Conservation (phyloP, 2,797 vertebrate genomes). For the Liasis olivaceus region DNA sequence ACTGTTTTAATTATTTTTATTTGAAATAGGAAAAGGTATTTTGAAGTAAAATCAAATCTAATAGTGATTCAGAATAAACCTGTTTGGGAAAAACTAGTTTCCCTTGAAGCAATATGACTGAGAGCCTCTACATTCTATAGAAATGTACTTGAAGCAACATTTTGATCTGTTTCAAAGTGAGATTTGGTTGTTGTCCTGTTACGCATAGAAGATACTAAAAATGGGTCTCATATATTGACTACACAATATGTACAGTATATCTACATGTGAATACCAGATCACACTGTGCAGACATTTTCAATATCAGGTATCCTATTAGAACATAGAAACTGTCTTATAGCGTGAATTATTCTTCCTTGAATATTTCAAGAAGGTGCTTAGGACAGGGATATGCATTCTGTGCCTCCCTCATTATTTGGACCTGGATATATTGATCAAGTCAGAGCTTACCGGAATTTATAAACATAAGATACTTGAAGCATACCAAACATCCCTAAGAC, state of each 20-base stretch:
- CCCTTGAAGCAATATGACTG: not conserved
- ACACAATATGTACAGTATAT: not conserved
- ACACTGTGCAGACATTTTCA: not conserved
- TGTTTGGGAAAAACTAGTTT: not conserved
- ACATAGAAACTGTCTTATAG: not conserved
- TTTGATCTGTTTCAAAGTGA: not conserved
- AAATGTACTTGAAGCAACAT: not conserved
- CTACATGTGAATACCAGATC: not conserved
- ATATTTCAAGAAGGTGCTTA: not conserved
- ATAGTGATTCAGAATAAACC: not conserved
- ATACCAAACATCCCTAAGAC: not conserved
- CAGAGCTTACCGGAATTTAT: not conserved
- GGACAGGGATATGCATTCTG: not conserved
- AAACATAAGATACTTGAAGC: not conserved
- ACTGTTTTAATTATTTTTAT: not conserved
- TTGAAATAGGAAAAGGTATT: constrained; percentile 36
- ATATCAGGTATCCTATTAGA: not conserved
- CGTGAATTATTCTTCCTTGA: not conserved
- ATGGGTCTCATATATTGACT: not conserved
- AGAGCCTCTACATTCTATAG: not conserved
- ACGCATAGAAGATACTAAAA: not conserved
- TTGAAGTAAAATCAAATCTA: not conserved
- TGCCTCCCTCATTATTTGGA: not conserved
- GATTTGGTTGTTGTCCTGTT: not conserved
- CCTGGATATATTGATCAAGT: not conserved